phyloP scores from a whole-genome alignment of 1,140 invertebrate species.

The Penaeus indicus region DNA sequence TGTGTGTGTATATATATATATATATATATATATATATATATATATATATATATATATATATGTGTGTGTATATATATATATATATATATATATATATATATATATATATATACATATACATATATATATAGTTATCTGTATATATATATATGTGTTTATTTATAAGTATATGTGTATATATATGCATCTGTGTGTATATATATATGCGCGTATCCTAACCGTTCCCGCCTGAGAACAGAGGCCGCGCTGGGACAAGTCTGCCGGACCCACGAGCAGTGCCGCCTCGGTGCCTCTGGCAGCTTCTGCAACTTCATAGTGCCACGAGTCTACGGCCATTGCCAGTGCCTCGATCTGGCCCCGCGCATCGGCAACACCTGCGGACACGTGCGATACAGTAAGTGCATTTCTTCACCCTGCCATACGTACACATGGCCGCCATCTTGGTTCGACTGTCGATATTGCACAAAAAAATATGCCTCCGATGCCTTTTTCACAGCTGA shows the following conservation, averaged over 20 bases:
- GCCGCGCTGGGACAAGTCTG: constrained; percentile 89
- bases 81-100: no score
- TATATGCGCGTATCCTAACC: neutral
- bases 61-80: no score
- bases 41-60: no score
- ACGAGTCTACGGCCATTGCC: constrained; percentile 88
- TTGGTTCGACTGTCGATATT: neutral
- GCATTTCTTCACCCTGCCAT: constrained; percentile 49
- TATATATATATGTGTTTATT: no score
- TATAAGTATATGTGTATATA: no score
- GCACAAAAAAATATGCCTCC: neutral
- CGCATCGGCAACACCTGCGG: constrained; percentile 67
- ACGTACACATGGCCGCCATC: neutral
- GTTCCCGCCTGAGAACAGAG: constrained; percentile 73
- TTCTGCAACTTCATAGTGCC: constrained; percentile 91
- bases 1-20: no score
- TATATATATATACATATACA: no score
- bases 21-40: no score
- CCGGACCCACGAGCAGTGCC: constrained; percentile 89
- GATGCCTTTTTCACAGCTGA: no score
- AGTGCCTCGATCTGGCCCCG: constrained; percentile 73
- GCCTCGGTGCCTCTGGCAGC: constrained; percentile 83
- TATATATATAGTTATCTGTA: no score
- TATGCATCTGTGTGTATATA: no score
- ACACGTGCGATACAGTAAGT: constrained; percentile 73